Conservation (phyloP, 2,797 vertebrate genomes). For the Nasua narica region DNA sequence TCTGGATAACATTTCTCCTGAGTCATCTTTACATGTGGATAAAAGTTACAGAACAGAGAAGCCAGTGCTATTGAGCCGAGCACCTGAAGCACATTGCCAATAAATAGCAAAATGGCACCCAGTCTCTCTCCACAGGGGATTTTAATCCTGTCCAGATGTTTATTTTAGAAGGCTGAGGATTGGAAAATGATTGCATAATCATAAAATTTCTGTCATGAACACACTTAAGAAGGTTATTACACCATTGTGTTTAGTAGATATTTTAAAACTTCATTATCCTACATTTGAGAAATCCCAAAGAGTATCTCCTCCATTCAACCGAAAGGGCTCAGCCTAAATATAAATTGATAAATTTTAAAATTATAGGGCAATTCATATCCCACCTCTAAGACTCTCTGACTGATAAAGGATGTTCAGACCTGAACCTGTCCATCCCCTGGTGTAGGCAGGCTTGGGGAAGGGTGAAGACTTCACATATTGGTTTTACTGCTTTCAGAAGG, state of each 20-base stretch:
- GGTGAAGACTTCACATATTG: neutral
- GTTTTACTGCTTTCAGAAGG: neutral
- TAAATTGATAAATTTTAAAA: neutral
- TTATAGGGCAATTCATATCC: neutral
- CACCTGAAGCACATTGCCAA: neutral
- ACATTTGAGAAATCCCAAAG: neutral
- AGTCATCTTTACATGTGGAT: neutral
- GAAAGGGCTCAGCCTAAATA: neutral
- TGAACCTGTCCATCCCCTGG: neutral
- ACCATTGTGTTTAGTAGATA: neutral
- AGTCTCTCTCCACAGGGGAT: neutral
- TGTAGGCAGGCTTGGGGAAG: neutral
- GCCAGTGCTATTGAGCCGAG: neutral
- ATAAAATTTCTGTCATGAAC: constrained; percentile 38
- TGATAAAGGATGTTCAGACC: neutral
- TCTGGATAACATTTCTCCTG: neutral
- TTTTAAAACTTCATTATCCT: constrained; percentile 29
- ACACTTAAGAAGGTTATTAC: constrained; percentile 20
- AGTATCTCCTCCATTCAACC: neutral
- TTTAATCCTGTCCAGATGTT: constrained; percentile 47
- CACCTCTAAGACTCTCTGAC: neutral
- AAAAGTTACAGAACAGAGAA: neutral
- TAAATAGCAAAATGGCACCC: neutral
- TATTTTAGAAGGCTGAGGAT: constrained; percentile 40
- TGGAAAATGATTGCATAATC: constrained; percentile 45